Evolutionary conservation across 2,113 vertebrate genomes (phyloP).

Genomic region (Callipepla californica): DNA sequence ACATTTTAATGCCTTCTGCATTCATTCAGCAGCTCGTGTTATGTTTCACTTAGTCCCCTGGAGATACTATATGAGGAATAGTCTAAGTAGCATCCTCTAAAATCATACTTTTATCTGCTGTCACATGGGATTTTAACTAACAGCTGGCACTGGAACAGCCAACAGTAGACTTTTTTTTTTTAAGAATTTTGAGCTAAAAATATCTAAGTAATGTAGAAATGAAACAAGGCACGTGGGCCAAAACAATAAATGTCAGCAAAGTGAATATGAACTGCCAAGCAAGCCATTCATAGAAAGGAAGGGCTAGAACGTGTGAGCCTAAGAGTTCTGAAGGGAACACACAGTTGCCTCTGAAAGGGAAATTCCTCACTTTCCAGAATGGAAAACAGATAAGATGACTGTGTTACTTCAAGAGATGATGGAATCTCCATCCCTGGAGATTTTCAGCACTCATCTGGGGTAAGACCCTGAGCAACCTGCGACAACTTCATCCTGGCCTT

Average conservation of each 20-base stretch:
- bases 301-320: not conserved
- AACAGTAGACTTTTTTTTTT: not conserved
- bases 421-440: not conserved
- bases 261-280: not conserved
- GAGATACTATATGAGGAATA: not conserved
- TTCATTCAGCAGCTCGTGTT: not conserved
- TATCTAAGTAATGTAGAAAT: not conserved
- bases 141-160: not conserved
- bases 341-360: not conserved
- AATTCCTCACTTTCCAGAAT: not conserved
- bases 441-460: not conserved
- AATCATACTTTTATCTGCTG: not conserved
- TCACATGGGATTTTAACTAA: not conserved
- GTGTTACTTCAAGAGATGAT: fast-evolving
- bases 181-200: not conserved
- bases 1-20: not conserved
- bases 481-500: not conserved
- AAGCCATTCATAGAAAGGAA: not conserved
- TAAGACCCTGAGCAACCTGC: not conserved
- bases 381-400: not conserved
- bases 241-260: not conserved
- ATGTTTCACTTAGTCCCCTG: not conserved
- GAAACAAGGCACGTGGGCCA: not conserved
- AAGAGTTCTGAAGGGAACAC: not conserved
- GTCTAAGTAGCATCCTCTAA: not conserved